Evolutionary conservation across 1,140 invertebrate genomes (phyloP), one percentile per base, ranked within the genome.

Genomic region (Doryteuthis pealeii): DNA sequence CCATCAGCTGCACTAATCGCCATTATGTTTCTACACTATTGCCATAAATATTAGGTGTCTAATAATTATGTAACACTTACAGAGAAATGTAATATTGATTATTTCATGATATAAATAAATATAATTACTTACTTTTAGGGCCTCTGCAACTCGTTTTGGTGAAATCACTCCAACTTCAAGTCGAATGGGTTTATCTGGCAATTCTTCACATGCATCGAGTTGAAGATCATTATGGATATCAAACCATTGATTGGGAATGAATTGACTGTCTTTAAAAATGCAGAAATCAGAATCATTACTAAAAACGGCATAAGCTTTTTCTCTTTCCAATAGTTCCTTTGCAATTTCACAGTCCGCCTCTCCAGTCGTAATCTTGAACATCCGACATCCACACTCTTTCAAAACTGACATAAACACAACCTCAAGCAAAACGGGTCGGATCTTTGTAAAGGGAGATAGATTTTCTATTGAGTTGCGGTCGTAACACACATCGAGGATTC

Each of bases 281-380:
- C 82, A 85, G 69, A 87, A 87, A 71, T 87, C 86, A 18, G 85
- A 83, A 73, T 87, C 86, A 73, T 85, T 84, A 67, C 83, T 83
- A n/a, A 87, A 71, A 32, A 87, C 76, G 30, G 82, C 83, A 76
- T 76, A 85, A 10, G 85, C 86, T 49, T 82, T 80, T 28, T 77
- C 73, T 32, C 84, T 70, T 12, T 81, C 79, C 0, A 72, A 45
- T 35, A 87, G 73, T 58, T 79, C 77, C 75, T 80, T 81, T 22
- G 84, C 85, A 18, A 87, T 76, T 4, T 80, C 45, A 40, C 72
- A 73, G 72, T 87, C 86, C 3, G 85, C 86, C 71, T 87, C 86
- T 10, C 83, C 85, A 45, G 76, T 73, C 0, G 78, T 68, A 30
- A 66, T 58, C 66, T 83, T 83, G 1, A 82, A 69, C 58, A 87